Conservation (phyloP, 2,888 invertebrate species). For the Unio pictorum region DNA sequence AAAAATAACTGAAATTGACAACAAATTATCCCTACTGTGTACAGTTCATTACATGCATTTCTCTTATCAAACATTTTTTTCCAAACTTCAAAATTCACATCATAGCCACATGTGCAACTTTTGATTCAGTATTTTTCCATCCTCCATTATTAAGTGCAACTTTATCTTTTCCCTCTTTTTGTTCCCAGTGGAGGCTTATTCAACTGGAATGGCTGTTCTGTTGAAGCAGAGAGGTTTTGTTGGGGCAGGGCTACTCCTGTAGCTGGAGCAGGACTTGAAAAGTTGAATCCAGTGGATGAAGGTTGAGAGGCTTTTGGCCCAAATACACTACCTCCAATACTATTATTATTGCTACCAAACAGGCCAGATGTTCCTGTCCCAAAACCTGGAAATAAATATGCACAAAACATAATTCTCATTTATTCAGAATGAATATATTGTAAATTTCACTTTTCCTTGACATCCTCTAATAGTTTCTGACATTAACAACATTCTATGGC, state of each 20-base stretch:
- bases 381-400: constrained; percentile 27
- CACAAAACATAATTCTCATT: background rate
- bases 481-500: no score
- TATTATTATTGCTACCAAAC: constrained; percentile 20
- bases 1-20: no score
- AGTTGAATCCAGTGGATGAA: constrained; percentile 24
- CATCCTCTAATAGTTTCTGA: no score
- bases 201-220: constrained; percentile 65
- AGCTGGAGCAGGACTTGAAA: constrained; percentile 32
- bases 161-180: constrained; percentile 67
- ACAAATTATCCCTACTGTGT: no score
- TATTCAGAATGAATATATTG: no score
- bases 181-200: constrained; percentile 68
- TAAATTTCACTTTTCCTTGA: no score
- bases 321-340: constrained; percentile 15
- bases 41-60: no score
- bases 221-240: constrained; percentile 35
- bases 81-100: no score
- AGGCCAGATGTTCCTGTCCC: constrained; percentile 16
- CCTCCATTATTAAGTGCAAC: no score
- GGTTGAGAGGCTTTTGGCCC: constrained; percentile 15
- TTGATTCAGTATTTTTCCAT: no score
- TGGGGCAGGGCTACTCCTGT: constrained; percentile 31
- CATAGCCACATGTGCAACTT: no score
- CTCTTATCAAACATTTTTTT: no score